These are phyloP conservation scores for Dromius quadrimaculatus DNA, from an alignment of 2,888 invertebrate species.

Conservation along the genomic window DNA sequence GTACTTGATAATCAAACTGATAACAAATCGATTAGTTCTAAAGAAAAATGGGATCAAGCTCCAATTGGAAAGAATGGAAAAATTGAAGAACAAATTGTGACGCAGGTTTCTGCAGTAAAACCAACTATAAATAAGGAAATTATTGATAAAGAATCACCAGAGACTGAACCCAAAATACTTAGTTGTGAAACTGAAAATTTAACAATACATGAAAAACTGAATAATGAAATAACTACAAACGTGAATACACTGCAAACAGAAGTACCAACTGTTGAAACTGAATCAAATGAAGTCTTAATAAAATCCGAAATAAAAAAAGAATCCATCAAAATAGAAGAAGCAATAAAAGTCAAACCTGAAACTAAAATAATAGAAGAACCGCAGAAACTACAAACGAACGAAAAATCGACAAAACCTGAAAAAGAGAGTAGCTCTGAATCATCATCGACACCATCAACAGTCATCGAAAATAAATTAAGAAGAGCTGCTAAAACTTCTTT, in stretches of 20 bases:
- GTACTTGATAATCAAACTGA: conserved; percentile 2
- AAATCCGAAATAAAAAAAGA: conserved; percentile 50
- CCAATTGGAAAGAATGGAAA: neutral
- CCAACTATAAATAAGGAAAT: neutral
- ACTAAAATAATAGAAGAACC: neutral
- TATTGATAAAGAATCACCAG: too few relatives aligned
- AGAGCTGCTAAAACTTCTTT: conserved; percentile 62
- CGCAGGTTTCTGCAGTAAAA: too few relatives aligned
- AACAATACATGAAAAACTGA: too few relatives aligned
- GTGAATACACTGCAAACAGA: too few relatives aligned
- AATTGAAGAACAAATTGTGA: neutral
- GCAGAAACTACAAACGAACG: conserved; percentile 14
- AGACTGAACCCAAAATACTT: too few relatives aligned
- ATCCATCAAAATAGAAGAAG: conserved; percentile 3
- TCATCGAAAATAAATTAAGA: conserved; percentile 29
- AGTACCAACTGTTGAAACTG: neutral
- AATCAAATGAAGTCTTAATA: neutral
- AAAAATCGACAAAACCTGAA: conserved; percentile 31
- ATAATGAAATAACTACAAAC: too few relatives aligned
- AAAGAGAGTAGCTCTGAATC: conserved; percentile 18
- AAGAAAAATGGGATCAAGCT: conserved; percentile 20
- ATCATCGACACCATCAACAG: conserved; percentile 32
- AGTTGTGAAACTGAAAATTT: too few relatives aligned
- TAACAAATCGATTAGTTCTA: neutral
- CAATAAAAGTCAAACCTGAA: neutral